Conservation (phyloP, 2,888 invertebrate species). For the Microctonus hyperodae region DNA sequence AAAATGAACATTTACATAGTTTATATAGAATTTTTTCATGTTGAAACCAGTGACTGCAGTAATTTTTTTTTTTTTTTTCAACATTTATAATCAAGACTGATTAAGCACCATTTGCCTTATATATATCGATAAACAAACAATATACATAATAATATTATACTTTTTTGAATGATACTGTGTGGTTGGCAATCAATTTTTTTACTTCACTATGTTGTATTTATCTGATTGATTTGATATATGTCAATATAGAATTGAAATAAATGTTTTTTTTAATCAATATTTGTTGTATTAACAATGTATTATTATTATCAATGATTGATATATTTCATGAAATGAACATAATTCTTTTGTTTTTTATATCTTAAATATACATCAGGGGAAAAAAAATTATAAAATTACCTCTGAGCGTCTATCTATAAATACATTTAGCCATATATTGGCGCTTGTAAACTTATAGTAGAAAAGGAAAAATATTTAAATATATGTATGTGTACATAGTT, state of each 20-base stretch:
- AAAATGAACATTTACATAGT: background rate
- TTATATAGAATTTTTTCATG: background rate
- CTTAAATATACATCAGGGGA: background rate
- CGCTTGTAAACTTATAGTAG: no score
- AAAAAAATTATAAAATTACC: background rate
- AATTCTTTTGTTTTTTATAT: no score
- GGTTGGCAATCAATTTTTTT: background rate
- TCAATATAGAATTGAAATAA: background rate
- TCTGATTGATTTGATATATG: background rate
- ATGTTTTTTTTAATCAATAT: background rate
- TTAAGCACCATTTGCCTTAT: background rate
- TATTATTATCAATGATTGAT: background rate
- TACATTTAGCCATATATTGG: no score
- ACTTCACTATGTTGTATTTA: background rate
- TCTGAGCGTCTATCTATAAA: background rate
- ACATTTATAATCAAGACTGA: background rate
- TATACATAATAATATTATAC: background rate
- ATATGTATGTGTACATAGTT: background rate
- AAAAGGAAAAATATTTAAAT: background rate
- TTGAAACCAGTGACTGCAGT: background rate
- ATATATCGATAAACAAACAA: background rate
- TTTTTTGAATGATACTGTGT: background rate
- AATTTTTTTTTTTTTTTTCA: background rate
- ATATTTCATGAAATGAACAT: no score
- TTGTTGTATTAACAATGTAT: background rate